Evolutionary conservation across 2,113 vertebrate genomes (phyloP), one percentile per base, ranked within the genome.

Genomic region (Leiothrix lutea): DNA sequence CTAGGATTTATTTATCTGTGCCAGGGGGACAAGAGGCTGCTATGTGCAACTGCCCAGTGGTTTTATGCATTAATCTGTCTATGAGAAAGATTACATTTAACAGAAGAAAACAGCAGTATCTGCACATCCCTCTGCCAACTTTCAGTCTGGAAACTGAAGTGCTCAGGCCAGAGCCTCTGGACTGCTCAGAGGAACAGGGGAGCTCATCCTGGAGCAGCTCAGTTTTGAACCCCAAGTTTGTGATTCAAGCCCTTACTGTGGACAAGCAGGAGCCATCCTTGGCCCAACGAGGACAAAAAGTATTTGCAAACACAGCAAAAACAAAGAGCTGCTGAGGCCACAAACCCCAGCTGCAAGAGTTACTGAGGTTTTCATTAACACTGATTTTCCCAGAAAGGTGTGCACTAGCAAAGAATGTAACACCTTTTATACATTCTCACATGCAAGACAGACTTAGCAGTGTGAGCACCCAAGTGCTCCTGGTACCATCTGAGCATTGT

Each of bases 401-500:
- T 9, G 54, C 44, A 33, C 58, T 8, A 11, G 31, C 14, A 18
- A 86, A 65, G 51, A 47, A 36, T 28, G 0, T 2, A 47, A 57
- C 47, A 60, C 71, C 72, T 73, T 77, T 61, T 19, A 8, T 0
- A 28, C 18, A 5, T 38, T 16, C n/a, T 42, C 54, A 66, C 31
- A 18, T 1, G 5, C 21, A 53, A 35, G 48, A 35, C 18, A 66
- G 28, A 48, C n/a, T 44, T 11, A 5, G 64, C 2, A 44, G 44
- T 17, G 45, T 54, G 29, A 89, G 51, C 57, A 64, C 17, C 57
- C 69, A 51, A 53, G 82, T 3, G 29, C 73, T 89, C 42, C 1
- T 0, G 9, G 38, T 6, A 3, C 19, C 17, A 22, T 16, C n/a
- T 11, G 42, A 71, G 9, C 21, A 11, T 2, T 12, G 4, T 11